Percentiles rank a stretch among this genome's conserved stretches.
Conservation (phyloP, 2,888 invertebrate genomes). For the Pyrrhia umbra region DNA sequence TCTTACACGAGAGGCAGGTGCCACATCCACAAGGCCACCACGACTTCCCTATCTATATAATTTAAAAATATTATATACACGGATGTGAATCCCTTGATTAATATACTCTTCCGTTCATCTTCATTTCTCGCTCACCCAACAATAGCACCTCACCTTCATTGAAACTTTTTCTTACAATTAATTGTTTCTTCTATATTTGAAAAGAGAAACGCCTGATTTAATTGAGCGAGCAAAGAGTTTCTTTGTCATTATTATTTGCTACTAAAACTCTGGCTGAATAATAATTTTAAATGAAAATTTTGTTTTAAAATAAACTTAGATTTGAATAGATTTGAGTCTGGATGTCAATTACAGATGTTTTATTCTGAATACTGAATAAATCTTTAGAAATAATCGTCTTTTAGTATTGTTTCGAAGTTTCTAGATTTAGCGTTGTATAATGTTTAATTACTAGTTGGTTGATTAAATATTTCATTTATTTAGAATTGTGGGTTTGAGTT, state of each 20-base stretch:
- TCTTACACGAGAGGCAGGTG: too few relatives aligned
- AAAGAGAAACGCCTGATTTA: conserved; percentile 60
- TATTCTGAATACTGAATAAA: not conserved
- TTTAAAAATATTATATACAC: too few relatives aligned
- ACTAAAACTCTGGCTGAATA: conserved; percentile 19
- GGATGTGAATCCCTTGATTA: too few relatives aligned
- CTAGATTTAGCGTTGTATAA: not conserved
- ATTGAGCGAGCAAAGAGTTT: conserved; percentile 58
- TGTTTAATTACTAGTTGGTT: not conserved
- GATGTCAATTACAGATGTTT: conserved; percentile 7
- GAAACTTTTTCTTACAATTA: conserved; percentile 62
- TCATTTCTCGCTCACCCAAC: conserved; percentile 17
- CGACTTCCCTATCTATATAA: too few relatives aligned
- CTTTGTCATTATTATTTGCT: conserved; percentile 48
- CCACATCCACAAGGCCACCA: too few relatives aligned
- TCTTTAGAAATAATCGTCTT: not conserved
- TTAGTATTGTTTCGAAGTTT: not conserved
- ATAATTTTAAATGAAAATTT: conserved; percentile 27
- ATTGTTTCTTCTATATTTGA: conserved; percentile 65
- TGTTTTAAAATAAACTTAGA: conserved; percentile 12
- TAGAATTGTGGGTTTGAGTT: not conserved
- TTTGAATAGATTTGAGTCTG: conserved; percentile 1
- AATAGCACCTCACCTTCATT: conserved; percentile 14
- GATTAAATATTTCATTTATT: not conserved
- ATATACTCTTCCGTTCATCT: too few relatives aligned